Evolutionary conservation across 2,888 invertebrate genomes (phyloP), one percentile per base, ranked within the genome.

Genomic region (Mycalesis mineus): DNA sequence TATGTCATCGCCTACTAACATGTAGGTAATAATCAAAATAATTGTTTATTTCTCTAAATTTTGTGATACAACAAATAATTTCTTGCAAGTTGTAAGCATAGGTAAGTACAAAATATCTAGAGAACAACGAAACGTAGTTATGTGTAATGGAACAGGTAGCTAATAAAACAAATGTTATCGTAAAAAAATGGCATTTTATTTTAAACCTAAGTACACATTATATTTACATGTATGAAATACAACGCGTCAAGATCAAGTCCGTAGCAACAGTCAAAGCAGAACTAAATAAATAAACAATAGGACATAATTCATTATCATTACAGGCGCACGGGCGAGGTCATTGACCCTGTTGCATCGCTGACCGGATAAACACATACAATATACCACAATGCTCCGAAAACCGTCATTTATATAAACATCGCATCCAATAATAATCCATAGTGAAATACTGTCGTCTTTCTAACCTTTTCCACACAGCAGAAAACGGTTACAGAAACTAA

Each of bases 261-360:
- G 84, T 78, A 80, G 86, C 88, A 88, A 88, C 88, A 86, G 85
- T 88, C 88, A 83, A 84, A 83, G 84, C 77, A 82, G 77, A 82
- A 80, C 73, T 65, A 77, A 80, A 80, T 82, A 82, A 84, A 82
- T 83, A 80, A 79, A 80, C 74, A 73, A 69, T 65, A 68, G 68
- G 67, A 69, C 75, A 72, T 47, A 65, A 70, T 55, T 70, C 70
- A 68, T 68, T 70, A 69, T 22, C 22, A 22, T 22, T 22, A 22
- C 22, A 22, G 71, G 67, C 65, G 63, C 63, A 62, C 64, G 56
- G 67, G 81, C 76, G 72, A 78, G 74, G 80, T 79, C 77, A 64
- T 69, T 63, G 61, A 64, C 61, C 58, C 68, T 71, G 70, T 70
- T 69, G 67, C 71, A 70, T 72, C 74, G 75, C 76, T 78, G 77